Percentiles rank a stretch among this genome's conserved stretches.
phyloP scores from a whole-genome alignment of 2,888 invertebrate genomes.

The Phyllotreta cruciferae region DNA sequence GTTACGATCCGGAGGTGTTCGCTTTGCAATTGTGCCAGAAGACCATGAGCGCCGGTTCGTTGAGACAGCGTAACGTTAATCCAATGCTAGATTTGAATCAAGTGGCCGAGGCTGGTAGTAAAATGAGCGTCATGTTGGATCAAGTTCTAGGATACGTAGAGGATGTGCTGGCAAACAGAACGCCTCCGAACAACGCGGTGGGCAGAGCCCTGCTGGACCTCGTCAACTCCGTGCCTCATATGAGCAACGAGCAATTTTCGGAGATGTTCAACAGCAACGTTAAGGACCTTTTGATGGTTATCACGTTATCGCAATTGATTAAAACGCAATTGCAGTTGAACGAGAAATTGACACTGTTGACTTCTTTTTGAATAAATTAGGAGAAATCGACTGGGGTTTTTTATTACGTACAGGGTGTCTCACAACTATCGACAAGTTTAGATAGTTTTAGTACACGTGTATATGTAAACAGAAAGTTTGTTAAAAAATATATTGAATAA shows the following conservation, averaged over 20 bases:
- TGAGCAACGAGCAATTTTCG: constrained; percentile 89
- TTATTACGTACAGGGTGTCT: background rate
- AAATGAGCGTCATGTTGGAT: constrained; percentile 78
- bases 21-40: constrained; percentile 84
- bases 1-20: constrained; percentile 92
- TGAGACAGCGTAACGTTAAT: constrained; percentile 58
- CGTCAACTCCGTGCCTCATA: constrained; percentile 90
- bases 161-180: constrained; percentile 84
- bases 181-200: constrained; percentile 82
- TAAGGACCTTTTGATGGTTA: constrained; percentile 97
- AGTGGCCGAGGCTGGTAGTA: constrained; percentile 83
- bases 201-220: constrained; percentile 90
- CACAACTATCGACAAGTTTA: too few species aligned
- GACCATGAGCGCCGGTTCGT: constrained; percentile 68
- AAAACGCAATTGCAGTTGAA: constrained; percentile 96
- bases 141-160: constrained; percentile 88
- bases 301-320: constrained; percentile 93
- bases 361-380: constrained; percentile 65
- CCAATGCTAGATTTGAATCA: constrained; percentile 72
- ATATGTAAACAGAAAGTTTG: too few species aligned
- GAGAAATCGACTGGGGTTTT: background rate
- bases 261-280: constrained; percentile 95
- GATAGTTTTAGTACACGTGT: too few species aligned
- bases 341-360: constrained; percentile 90
- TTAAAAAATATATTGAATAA: too few species aligned